Conservation (phyloP, 2,113 vertebrate genomes). For the Myodes glareolus region DNA sequence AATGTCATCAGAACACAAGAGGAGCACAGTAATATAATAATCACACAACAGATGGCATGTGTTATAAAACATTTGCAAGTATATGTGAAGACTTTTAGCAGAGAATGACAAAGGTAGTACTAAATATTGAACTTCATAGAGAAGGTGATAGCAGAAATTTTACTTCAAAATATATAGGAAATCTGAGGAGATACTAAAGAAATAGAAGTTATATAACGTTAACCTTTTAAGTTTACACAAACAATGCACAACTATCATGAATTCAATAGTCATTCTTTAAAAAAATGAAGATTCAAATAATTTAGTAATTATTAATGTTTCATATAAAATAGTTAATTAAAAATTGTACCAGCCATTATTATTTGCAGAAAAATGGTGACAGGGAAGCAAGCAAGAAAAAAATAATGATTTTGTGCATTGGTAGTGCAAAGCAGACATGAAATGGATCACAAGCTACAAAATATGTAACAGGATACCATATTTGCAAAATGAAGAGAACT, state of each 20-base stretch:
- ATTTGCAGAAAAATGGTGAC: neutral
- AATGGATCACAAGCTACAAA: neutral
- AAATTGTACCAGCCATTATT: neutral
- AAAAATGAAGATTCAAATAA: neutral
- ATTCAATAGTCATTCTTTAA: neutral
- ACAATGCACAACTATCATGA: neutral
- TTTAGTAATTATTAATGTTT: neutral
- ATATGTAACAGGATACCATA: neutral
- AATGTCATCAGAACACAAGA: neutral
- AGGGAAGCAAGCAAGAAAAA: neutral
- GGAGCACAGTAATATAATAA: neutral
- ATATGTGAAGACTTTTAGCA: neutral
- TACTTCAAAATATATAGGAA: neutral
- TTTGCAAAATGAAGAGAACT: neutral
- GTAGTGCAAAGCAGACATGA: neutral
- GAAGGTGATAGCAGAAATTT: neutral
- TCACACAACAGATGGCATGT: neutral
- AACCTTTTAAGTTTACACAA: neutral
- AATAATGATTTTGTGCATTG: fast-evolving
- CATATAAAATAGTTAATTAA: neutral
- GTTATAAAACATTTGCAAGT: neutral
- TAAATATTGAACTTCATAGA: neutral
- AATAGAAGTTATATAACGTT: neutral
- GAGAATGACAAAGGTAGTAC: fast-evolving
- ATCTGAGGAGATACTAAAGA: neutral